Evolutionary conservation across 2,888 invertebrate species (phyloP).

Genomic region (Petrolisthes manimaculis): DNA sequence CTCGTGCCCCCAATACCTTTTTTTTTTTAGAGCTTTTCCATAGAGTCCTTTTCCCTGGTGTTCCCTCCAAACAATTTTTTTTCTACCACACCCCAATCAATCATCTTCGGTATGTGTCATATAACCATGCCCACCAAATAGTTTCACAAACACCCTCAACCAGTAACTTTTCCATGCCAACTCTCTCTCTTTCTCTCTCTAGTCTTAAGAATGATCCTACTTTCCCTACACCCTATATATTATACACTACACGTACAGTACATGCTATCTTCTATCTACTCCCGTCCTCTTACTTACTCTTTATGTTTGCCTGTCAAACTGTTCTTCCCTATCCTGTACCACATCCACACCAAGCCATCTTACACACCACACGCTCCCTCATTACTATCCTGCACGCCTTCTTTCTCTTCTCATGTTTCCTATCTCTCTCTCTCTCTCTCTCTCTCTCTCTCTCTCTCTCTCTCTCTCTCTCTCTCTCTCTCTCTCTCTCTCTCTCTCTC

Average conservation of each 20-base stretch:
- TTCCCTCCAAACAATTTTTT: too few species aligned
- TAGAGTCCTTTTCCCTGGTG: too few species aligned
- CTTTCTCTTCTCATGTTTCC: neutral
- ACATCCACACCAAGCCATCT: neutral
- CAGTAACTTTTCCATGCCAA: neutral
- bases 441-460: neutral
- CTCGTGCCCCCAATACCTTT: too few species aligned
- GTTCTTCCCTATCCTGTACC: too few species aligned
- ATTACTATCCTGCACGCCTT: neutral
- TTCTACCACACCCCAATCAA: too few species aligned
- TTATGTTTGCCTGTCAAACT: too few species aligned
- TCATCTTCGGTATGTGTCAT: too few species aligned
- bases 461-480: neutral
- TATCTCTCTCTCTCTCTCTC: neutral
- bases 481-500: neutral
- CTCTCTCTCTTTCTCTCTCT: neutral
- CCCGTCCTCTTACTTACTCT: too few species aligned
- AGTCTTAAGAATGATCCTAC: neutral
- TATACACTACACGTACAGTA: too few species aligned
- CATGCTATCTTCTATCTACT: too few species aligned
- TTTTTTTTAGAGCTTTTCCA: too few species aligned
- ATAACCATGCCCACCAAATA: too few species aligned
- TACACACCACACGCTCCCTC: neutral
- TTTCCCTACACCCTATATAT: neutral
- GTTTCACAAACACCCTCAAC: neutral